Evolutionary conservation across 2,888 invertebrate genomes (phyloP).

Genomic region (Caenorhabditis sp.): DNA sequence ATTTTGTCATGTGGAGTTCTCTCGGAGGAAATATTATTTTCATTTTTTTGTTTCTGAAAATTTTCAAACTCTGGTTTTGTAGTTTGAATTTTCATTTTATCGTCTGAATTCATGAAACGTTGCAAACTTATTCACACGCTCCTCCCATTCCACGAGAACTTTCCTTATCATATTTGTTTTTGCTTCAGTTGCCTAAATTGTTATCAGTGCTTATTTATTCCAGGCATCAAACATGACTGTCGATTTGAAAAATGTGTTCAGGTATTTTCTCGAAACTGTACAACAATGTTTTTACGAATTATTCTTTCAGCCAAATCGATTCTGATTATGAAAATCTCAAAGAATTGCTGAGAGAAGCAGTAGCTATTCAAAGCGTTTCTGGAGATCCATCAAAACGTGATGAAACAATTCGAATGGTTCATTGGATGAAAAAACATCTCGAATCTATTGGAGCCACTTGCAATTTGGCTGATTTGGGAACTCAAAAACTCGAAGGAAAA

Average conservation of each 20-base stretch:
- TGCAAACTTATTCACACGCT: no score
- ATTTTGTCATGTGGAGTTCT: no score
- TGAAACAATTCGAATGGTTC: conserved; percentile 85
- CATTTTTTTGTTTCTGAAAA: neutral
- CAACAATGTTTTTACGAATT: neutral
- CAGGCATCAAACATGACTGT: conserved; percentile 16
- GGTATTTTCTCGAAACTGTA: neutral
- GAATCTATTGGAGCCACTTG: conserved; percentile 40
- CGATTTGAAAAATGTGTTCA: conserved; percentile 30
- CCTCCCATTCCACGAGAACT: neutral
- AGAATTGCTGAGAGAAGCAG: conserved; percentile 76
- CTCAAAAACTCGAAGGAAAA: conserved; percentile 48
- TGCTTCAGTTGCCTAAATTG: neutral
- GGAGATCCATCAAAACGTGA: conserved; percentile 83
- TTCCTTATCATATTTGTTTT: conserved; percentile 10
- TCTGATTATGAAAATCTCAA: conserved; percentile 33
- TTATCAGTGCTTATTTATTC: conserved; percentile 6
- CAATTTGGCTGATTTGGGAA: conserved; percentile 48
- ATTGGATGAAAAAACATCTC: conserved; percentile 76
- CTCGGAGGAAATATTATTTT: neutral
- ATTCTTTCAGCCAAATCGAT: conserved; percentile 28
- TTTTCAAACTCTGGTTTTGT: neutral
- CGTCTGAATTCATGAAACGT: no score
- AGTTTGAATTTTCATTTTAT: no score
- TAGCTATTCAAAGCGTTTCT: conserved; percentile 92